Base-by-base conservation (phyloP, 2,888 invertebrate genomes). In the Proisotoma minuta region DNA sequence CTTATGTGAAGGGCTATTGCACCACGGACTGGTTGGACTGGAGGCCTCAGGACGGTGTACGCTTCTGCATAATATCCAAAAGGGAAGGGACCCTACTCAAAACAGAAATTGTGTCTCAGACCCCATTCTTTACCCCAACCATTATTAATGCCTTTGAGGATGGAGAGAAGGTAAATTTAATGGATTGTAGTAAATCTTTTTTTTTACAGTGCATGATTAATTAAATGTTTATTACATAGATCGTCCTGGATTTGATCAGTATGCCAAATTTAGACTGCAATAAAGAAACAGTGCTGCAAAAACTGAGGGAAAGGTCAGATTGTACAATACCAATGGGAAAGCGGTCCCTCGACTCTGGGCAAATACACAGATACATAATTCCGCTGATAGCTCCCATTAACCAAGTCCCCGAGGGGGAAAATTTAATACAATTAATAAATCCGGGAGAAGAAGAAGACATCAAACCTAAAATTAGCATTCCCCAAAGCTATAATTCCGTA, bases 81-180 rank as follows among this genome's bases (percentile, higher is more conserved):
- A 68, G 65, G n/a, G 77, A 76, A 18, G 80, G 80, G 2, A 74
- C 77, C 61, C 71, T 75, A 23, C 43, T 77, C 3, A 75, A 75
- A 18, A 69, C 73, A 5, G 75, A 74, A 40, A 80, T 78, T 69
- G 73, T 75, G 57, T 74, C 79, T 0, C 76, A 77, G 10, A 75
- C 77, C 18, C 75, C 79, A 1, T 78, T 81, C 69, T 81, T 82
- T 73, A 76, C 78, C 27, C 80, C 81, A 74, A 81, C 81, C 70
- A 79, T 79, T 68, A 77, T 80, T 59, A 82, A 82, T 71, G 76
- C 80, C 5, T 82, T 78, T 73, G 82, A 82, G 74, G 77, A 78
- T 47, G 76, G 78, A 52, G 77, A 75, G 22, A 77, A 77, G 61
- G 75, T 75, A 71, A 34, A 34, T 34, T 15, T 34, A 15, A 8